Evolutionary conservation across 2,113 vertebrate species (phyloP), one percentile per base, ranked within the genome.

Genomic region (Sebastes fasciatus): DNA sequence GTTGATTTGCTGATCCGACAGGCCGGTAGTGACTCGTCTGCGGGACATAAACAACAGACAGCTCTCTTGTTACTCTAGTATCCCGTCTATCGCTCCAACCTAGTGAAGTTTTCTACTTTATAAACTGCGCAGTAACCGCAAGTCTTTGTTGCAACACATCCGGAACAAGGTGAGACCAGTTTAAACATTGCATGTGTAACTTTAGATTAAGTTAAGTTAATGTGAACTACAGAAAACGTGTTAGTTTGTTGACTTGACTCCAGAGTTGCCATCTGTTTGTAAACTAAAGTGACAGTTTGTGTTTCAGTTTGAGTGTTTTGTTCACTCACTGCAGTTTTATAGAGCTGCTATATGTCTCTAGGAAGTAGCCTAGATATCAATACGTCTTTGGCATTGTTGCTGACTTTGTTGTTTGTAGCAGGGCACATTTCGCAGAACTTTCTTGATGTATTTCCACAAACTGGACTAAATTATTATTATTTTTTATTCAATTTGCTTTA

Each of bases 1-100:
- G 2, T 0, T 9, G 77, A 91, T 93, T 92, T 89, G 92, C 76
- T 90, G 51, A 83, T 16, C 21, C 1, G 49, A 58, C 23, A 64
- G n/a, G 0, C 65, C 45, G 62, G 74, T 17, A 52, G 66, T 19
- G 11, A 48, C 17, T 61, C 7, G 19, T 3, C 9, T 51, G 17
- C 12, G 5, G 55, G 1, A 67, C 43, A 21, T 64, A 82, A 89
- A 93, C 83, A 89, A 79, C 40, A 69, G 23, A 8, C 42, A 2
- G 74, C 45, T 0, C 0, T 11, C 5, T 23, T 4, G n/a, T 2
- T 26, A 8, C 2, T 12, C 14, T 42, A 4, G 26, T 26, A 2
- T 12, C 4, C 0, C 19, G 49, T 66, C 8, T 45, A 52, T 9
- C 12, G 2, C 7, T 6, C 10, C n/a, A 14, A 72, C 14, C 6